Evolutionary conservation across 2,797 vertebrate genomes (phyloP), one percentile per base, ranked within the genome.

Genomic region (Lacerta agilis): DNA sequence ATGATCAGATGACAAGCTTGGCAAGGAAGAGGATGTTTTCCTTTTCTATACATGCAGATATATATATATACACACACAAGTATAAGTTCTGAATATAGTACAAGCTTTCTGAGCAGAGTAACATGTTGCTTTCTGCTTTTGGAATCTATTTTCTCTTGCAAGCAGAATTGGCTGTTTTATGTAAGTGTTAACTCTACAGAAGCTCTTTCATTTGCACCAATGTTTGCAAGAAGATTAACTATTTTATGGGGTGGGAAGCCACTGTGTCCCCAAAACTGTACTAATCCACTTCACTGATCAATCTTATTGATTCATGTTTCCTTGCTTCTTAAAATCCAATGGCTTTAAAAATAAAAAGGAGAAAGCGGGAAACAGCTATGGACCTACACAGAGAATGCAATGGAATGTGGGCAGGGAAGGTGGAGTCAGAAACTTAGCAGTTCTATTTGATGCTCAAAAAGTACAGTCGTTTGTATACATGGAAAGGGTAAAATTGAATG

Each of bases 351-450:
- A 55, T 15, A 18, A 27, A 69, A 77, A 82, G 10, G 23, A 10
- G 7, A 8, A 1, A 49, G 86, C 88, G 4, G 0, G n/a, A 87
- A 90, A 86, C 8, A 86, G 49, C 27, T 43, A 89, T 85, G 84
- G 84, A 90, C 82, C 77, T 4, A 0, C 86, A 90, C 75, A 94
- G 82, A 93, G 86, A 73, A 66, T 80, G 0, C 0, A 76, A 94
- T 87, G 92, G 94, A 95, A 95, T 93, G 91, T 92, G 82, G 86
- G 88, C 90, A 87, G 90, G 89, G 82, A 10, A 91, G 78, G 66
- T 79, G 75, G 81, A 83, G 82, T 93, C 89, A 92, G 38, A 41
- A 91, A 91, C 76, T 36, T 55, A 71, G 86, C 85, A 93, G 38
- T 86, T 88, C 82, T 92, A 8, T 82, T 93, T 84, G 86, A 92